Conservation (phyloP, 1,140 invertebrate species). For the Drosophila setifemur region DNA sequence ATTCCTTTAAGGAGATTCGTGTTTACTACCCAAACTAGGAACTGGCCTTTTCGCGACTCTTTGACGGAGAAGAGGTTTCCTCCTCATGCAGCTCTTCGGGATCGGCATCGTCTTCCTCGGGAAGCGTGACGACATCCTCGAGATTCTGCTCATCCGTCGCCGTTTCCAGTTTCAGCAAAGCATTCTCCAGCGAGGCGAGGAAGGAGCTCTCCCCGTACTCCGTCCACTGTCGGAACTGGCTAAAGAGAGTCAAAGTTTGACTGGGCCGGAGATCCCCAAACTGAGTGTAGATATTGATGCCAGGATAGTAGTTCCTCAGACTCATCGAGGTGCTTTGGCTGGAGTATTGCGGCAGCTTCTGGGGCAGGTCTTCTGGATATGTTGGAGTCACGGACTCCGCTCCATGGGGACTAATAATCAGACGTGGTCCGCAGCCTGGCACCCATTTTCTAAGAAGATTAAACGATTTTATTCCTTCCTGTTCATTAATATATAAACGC, state of each 20-base stretch:
- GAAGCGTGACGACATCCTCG: conserved; percentile 55
- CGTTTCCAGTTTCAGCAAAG: conserved; percentile 70
- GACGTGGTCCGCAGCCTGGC: conserved; percentile 85
- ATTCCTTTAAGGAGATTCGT: no score
- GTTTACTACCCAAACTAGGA: no score
- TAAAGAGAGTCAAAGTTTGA: conserved; percentile 85
- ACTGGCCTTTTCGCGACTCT: conserved; percentile 32
- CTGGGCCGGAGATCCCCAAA: conserved; percentile 85
- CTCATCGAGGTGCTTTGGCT: conserved; percentile 57
- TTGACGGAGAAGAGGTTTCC: background rate
- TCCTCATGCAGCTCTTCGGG: conserved; percentile 49
- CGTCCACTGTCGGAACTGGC: conserved; percentile 84
- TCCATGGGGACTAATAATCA: conserved; percentile 82
- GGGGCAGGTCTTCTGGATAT: conserved; percentile 82
- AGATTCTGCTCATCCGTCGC: conserved; percentile 62
- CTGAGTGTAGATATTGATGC: conserved; percentile 86
- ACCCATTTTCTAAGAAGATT: conserved; percentile 84
- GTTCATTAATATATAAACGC: background rate
- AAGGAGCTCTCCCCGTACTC: conserved; percentile 85
- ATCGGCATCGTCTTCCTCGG: conserved; percentile 70
- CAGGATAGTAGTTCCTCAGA: conserved; percentile 81
- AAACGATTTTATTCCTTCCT: no score
- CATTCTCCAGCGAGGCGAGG: conserved; percentile 84
- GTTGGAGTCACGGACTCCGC: conserved; percentile 13
- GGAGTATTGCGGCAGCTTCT: conserved; percentile 65